Evolutionary conservation across 2,888 invertebrate species (phyloP).

Genomic region (Priocnemis perturbator): DNA sequence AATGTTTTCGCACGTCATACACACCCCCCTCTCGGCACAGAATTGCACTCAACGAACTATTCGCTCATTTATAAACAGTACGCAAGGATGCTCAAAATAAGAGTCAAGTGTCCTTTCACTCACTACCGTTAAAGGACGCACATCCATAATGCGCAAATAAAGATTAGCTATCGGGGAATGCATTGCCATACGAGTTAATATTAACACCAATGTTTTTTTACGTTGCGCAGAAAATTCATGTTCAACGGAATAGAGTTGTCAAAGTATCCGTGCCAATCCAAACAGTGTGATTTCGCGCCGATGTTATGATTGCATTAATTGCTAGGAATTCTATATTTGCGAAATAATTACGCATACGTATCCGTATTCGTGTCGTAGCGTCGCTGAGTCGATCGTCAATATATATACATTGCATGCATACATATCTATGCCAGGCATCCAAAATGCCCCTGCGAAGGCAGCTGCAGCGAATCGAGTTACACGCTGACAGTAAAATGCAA

Average conservation of each 20-base stretch:
- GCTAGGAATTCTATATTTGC: too few species aligned
- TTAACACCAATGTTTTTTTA: too few species aligned
- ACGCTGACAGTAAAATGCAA: conserved; percentile 45
- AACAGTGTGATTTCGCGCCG: too few species aligned
- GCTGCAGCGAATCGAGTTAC: conserved; percentile 44
- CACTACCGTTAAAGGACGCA: background rate
- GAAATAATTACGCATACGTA: too few species aligned
- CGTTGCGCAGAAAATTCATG: too few species aligned
- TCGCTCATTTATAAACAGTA: conserved; percentile 15
- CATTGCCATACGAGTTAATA: too few species aligned
- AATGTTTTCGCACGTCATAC: conserved; percentile 41
- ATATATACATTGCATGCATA: background rate
- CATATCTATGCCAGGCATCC: conserved; percentile 8
- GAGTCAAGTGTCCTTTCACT: background rate
- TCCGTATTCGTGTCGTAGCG: too few species aligned
- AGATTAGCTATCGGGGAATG: too few species aligned
- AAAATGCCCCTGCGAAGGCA: conserved; percentile 38
- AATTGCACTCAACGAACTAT: conserved; percentile 27
- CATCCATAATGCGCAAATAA: too few species aligned
- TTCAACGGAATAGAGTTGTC: too few species aligned
- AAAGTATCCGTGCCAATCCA: too few species aligned
- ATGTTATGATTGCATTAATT: too few species aligned
- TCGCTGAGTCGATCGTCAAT: conserved; percentile 16
- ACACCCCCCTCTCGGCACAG: conserved; percentile 13
- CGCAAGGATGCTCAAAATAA: conserved; percentile 12